phyloP scores from a whole-genome alignment of 1,140 invertebrate genomes.

The Listronotus oregonensis region DNA sequence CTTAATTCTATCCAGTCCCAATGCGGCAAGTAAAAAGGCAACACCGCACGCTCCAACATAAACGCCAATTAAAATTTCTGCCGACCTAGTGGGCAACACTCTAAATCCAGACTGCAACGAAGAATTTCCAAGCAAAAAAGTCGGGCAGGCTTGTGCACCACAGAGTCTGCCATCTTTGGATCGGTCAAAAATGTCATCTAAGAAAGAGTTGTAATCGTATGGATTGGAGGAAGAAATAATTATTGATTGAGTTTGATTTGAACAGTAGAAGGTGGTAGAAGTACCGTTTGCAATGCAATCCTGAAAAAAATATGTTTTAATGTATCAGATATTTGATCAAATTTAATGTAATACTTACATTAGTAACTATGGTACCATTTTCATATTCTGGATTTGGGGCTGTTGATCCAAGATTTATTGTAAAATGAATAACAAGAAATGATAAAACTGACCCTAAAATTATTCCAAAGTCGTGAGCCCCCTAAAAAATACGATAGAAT shows the following conservation, averaged over 20 bases:
- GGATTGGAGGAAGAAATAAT: constrained; percentile 19
- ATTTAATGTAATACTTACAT: constrained; percentile 23
- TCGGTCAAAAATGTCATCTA: constrained; percentile 57
- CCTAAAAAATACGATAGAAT: constrained; percentile 56
- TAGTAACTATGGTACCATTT: constrained; percentile 21
- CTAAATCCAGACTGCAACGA: constrained; percentile 31
- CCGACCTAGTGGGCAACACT: constrained; percentile 55
- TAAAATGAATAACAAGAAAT: constrained; percentile 58
- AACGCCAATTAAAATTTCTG: constrained; percentile 58
- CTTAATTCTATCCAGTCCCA: constrained; percentile 59
- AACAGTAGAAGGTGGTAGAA: constrained; percentile 14
- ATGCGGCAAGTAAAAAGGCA: constrained; percentile 60
- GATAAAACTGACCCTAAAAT: constrained; percentile 61
- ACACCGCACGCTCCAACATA: constrained; percentile 63
- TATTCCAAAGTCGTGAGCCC: constrained; percentile 65
- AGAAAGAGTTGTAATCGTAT: constrained; percentile 46
- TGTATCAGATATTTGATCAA: too few relatives aligned
- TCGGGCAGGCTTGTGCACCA: constrained; percentile 59
- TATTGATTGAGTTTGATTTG: constrained; percentile 22
- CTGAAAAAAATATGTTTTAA: constrained; percentile 22
- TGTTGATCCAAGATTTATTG: constrained; percentile 35
- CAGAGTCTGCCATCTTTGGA: constrained; percentile 61
- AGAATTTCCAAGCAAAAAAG: constrained; percentile 10
- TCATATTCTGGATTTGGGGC: constrained; percentile 9
- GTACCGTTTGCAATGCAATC: constrained; percentile 25